Evolutionary conservation across 92 coral and sea anemone genomes (phyloP), one percentile per base, ranked within the genome.

Genomic region (Siderastrea radians): DNA sequence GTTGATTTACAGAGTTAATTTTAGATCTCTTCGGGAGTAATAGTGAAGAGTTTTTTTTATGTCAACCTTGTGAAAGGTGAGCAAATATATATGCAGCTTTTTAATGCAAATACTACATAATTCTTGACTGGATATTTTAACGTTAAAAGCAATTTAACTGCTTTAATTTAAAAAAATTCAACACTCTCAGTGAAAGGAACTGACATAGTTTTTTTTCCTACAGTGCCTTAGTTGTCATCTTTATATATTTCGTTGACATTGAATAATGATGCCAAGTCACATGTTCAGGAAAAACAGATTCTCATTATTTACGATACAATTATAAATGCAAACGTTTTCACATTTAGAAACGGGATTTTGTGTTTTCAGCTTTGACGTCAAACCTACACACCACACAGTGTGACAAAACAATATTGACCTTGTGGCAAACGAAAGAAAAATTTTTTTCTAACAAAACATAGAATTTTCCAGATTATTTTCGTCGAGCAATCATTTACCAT

Each of bases 401-500:
- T 13, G 55, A 17, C 67, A 15, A 44, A 57, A 44, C 15, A 60
- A 82, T 82, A 82, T 70, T 82, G 67, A 47, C 58, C 69, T 68
- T 79, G 60, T 63, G 83, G 67, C 67, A 8, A 71, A 11, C 8
- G 49, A 71, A 19, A 26, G 49, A n/a, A 71, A 61, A 19, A 49
- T 63, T 78, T 5, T 54, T 14, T 38, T 74, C 43, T 52, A 81
- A 54, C 64, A 81, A 82, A 82, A 55, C 69, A 26, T n/a, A 55
- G 78, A 82, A 82, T 70, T 71, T 69, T 82, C 86, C 19, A 16
- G 86, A 82, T 47, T 64, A 78, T 14, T 16, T 55, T 46, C 48
- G 48, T 70, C 70, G 51, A 58, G 70, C 17, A 74, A 47, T 82
- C 64, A 44, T 45, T 46, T 70, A 82, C 61, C 50, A 82, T 70